phyloP scores from a whole-genome alignment of 2,113 vertebrate species.

The Corydoras maculifer region DNA sequence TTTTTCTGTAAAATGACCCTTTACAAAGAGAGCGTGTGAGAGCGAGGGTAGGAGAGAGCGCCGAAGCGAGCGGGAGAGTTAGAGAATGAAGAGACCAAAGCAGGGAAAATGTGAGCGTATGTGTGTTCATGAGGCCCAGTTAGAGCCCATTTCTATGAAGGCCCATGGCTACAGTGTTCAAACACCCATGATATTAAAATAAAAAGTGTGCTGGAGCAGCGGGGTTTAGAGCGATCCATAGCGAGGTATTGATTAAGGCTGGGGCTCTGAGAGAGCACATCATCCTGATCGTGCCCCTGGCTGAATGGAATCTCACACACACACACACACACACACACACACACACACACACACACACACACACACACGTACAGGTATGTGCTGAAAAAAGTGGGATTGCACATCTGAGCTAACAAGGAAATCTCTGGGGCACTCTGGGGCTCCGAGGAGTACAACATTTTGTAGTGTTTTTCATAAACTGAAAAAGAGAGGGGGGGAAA shows the following conservation, averaged over 20 bases:
- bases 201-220: slow-evolving; percentile 59
- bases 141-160: slow-evolving; percentile 39
- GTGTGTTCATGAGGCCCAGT: slow-evolving; percentile 25
- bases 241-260: slow-evolving; percentile 73
- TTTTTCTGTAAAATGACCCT: slow-evolving; percentile 52
- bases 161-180: slow-evolving; percentile 67
- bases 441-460: slow-evolving; percentile 18
- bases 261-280: slow-evolving; percentile 62
- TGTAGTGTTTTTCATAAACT: slow-evolving; percentile 23
- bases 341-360: slow-evolving; percentile 17
- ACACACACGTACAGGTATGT: slow-evolving; percentile 38
- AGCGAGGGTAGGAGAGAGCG: slow-evolving; percentile 13
- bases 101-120: slow-evolving; percentile 10
- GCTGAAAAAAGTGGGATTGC: slow-evolving; percentile 37
- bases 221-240: slow-evolving; percentile 63
- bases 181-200: slow-evolving; percentile 73
- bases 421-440: slow-evolving; percentile 32
- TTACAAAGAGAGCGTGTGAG: slow-evolving; percentile 52
- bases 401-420: slow-evolving; percentile 48
- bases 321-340: slow-evolving; percentile 3
- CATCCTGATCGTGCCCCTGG: slow-evolving; percentile 48
- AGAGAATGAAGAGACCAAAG: background rate
- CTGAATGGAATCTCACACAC: slow-evolving; percentile 47
- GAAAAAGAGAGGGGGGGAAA: slow-evolving; percentile 1
- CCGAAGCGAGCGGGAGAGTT: background rate